Conservation (phyloP, 2,888 invertebrate species). For the Hemicrepidius hirtus region DNA sequence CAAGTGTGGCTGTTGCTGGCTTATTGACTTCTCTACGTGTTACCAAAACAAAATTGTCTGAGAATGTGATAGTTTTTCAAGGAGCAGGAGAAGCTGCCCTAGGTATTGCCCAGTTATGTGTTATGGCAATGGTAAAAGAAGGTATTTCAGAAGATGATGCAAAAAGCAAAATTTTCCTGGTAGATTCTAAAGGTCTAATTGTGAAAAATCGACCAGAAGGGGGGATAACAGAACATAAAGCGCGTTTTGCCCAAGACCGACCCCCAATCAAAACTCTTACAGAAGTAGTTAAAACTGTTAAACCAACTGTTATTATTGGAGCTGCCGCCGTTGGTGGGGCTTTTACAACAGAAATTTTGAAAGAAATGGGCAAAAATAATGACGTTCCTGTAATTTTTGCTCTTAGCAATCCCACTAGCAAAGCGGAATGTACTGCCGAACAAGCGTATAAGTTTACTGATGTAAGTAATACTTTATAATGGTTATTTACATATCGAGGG, state of each 20-base stretch:
- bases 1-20: slow-evolving; percentile 96
- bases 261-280: slow-evolving; percentile 84
- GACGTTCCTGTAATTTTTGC: slow-evolving; percentile 96
- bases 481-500: too few species aligned
- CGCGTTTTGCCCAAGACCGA: slow-evolving; percentile 86
- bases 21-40: slow-evolving; percentile 89
- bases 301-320: slow-evolving; percentile 94
- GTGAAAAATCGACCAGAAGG: slow-evolving; percentile 91
- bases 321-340: slow-evolving; percentile 96
- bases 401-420: slow-evolving; percentile 97
- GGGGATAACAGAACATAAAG: slow-evolving; percentile 87
- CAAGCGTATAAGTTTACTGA: slow-evolving; percentile 92
- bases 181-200: slow-evolving; percentile 96
- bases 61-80: slow-evolving; percentile 93
- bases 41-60: slow-evolving; percentile 87
- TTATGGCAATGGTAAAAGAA: slow-evolving; percentile 94
- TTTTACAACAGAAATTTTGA: slow-evolving; percentile 92
- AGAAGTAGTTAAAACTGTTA: slow-evolving; percentile 86
- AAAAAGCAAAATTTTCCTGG: slow-evolving; percentile 90
- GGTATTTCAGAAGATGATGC: slow-evolving; percentile 86
- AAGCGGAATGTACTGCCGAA: slow-evolving; percentile 99
- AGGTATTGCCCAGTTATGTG: slow-evolving; percentile 89
- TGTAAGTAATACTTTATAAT: slow-evolving; percentile 73
- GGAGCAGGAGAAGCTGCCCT: slow-evolving; percentile 93
- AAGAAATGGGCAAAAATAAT: slow-evolving; percentile 89